Evolutionary conservation across 2,113 vertebrate species (phyloP), one percentile per base, ranked within the genome.

Genomic region (Notarius lentiginosus): DNA sequence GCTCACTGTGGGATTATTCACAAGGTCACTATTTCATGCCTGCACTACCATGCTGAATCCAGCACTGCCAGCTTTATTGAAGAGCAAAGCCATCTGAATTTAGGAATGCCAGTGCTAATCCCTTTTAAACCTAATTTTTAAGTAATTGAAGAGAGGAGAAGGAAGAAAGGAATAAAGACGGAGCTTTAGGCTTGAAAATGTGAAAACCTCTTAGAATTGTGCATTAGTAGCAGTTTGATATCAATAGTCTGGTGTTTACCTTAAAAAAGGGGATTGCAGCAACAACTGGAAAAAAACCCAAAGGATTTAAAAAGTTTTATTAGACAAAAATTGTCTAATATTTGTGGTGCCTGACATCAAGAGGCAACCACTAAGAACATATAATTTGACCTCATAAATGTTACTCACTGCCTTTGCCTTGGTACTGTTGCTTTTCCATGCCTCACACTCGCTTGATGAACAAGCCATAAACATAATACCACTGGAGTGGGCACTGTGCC

Each of bases 31-130:
- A 2, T 70, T 70, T 34, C 4, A 2, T 7, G 70, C 70, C 34
- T 47, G 34, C 34, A 73, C 34, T 47, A 18, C 70, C 70, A 73
- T 73, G 34, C 27, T 47, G 70, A 73, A 10, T 47, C 18, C 18
- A 47, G 20, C 18, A 73, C 70, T 73, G 70, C 18, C 34, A 73
- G 70, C 70, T 73, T 73, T 73, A 73, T 4, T 8, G 2, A 34
- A 41, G 34, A 73, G 17, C 17, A 72, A 72, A 22, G 34, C 5
- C 18, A 47, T 94, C 96, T 95, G 65, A 80, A 83, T 66, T 61
- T 9, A 56, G 72, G 27, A 84, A 79, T 51, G 77, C 49, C 6
- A 55, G 14, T 24, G 51, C 51, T 84, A 77, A 84, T 88, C 77
- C 89, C 76, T 70, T 86, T 87, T 30, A 58, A 63, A 53, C 85